Conservation (phyloP, 2,113 vertebrate genomes). For the Hippopotamus amphibius region DNA sequence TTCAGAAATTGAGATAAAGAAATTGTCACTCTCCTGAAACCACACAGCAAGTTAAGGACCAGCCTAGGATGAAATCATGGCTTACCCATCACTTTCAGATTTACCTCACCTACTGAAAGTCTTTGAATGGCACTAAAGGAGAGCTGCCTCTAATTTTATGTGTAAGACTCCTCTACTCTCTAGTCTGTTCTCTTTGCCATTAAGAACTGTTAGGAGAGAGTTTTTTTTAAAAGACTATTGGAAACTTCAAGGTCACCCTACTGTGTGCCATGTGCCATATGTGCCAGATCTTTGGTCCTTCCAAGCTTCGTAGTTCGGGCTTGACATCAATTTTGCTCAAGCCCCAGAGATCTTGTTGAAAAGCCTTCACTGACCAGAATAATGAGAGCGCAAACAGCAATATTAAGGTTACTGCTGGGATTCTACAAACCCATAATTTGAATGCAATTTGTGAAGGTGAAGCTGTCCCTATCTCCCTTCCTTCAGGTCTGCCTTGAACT, state of each 20-base stretch:
- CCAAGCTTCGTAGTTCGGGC: not conserved
- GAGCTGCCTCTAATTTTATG: not conserved
- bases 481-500: not conserved
- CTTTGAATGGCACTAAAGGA: not conserved
- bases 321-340: not conserved
- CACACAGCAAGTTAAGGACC: not conserved
- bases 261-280: accelerated
- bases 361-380: not conserved
- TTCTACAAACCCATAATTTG: not conserved
- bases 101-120: not conserved
- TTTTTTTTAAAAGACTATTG: not conserved
- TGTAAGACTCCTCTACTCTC: not conserved
- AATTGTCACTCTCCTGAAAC: not conserved
- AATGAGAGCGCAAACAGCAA: not conserved
- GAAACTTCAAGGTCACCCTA: not conserved
- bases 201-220: not conserved
- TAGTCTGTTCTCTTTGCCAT: not conserved
- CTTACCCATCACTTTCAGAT: not conserved
- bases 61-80: not conserved
- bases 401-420: not conserved
- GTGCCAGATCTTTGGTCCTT: not conserved
- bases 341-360: not conserved
- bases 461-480: not conserved
- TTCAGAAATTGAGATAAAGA: not conserved
- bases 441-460: not conserved